Conservation (phyloP, 2,888 invertebrate species). For the Eristalis tenax region DNA sequence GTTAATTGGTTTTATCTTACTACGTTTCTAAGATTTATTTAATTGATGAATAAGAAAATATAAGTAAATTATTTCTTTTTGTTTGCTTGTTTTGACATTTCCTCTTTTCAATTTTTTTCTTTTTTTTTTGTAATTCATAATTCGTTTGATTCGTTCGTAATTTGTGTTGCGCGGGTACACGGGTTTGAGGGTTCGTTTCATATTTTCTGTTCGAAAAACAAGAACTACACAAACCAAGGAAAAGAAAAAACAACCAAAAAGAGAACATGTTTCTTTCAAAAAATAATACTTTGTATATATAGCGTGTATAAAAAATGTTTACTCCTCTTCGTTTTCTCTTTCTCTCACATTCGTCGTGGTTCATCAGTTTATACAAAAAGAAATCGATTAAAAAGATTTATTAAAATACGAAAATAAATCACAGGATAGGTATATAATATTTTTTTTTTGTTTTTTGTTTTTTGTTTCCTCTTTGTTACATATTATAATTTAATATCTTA, state of each 20-base stretch:
- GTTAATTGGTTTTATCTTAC: slow-evolving; percentile 40
- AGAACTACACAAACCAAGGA: background rate
- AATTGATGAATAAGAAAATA: slow-evolving; percentile 66
- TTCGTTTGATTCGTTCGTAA: slow-evolving; percentile 46
- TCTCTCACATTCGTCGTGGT: background rate
- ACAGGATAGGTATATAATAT: slow-evolving; percentile 69
- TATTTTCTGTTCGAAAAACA: background rate
- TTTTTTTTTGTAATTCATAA: background rate
- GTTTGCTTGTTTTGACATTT: slow-evolving; percentile 13
- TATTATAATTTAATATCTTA: slow-evolving; percentile 56
- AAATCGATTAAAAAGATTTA: slow-evolving; percentile 57
- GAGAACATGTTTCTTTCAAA: slow-evolving; percentile 45
- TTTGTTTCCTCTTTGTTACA: slow-evolving; percentile 31
- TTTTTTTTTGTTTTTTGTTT: slow-evolving; percentile 10
- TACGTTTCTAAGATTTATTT: slow-evolving; percentile 41
- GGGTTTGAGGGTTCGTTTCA: background rate
- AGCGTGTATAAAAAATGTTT: slow-evolving; percentile 39
- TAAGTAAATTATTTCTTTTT: slow-evolving; percentile 47
- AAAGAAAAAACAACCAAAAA: background rate
- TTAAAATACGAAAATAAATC: slow-evolving; percentile 71
- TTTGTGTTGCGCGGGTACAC: background rate
- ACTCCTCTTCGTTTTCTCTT: slow-evolving; percentile 12
- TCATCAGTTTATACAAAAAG: slow-evolving; percentile 41
- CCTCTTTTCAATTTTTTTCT: background rate
- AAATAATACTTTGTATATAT: slow-evolving; percentile 67